phyloP scores from a whole-genome alignment of 2,113 vertebrate species.

The Neogale vison region DNA sequence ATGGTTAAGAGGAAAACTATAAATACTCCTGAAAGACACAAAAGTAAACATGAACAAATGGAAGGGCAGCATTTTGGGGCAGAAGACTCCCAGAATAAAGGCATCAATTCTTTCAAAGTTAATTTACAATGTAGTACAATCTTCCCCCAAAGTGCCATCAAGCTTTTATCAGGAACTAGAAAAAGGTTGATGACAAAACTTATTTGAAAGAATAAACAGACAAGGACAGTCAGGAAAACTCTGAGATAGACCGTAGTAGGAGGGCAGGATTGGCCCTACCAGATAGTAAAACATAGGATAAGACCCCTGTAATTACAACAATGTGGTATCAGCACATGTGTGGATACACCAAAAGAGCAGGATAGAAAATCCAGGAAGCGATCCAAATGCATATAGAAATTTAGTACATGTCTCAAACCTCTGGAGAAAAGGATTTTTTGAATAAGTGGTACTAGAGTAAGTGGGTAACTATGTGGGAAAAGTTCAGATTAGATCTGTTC shows the following conservation, averaged over 20 bases:
- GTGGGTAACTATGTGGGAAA: neutral
- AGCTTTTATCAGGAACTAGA: neutral
- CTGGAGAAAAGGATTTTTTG: neutral
- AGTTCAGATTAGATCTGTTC: neutral
- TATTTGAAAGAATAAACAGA: neutral
- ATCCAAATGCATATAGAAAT: neutral
- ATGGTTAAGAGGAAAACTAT: neutral
- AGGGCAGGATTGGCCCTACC: too few relatives aligned
- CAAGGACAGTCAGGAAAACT: neutral
- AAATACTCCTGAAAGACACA: neutral
- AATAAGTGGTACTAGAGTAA: neutral
- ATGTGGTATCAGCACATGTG: neutral
- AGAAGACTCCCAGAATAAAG: neutral
- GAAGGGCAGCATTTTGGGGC: neutral
- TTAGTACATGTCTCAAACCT: neutral
- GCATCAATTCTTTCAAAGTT: neutral
- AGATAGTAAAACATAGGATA: neutral
- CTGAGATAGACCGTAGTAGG: neutral
- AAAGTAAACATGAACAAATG: neutral
- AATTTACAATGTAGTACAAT: neutral
- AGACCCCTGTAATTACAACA: neutral
- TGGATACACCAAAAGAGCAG: neutral
- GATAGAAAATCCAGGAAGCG: neutral
- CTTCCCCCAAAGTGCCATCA: neutral
- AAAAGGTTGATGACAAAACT: neutral